These are phyloP conservation scores for Limosa lapponica DNA, from an alignment of 2,797 vertebrate genomes.

Conservation along the genomic window DNA sequence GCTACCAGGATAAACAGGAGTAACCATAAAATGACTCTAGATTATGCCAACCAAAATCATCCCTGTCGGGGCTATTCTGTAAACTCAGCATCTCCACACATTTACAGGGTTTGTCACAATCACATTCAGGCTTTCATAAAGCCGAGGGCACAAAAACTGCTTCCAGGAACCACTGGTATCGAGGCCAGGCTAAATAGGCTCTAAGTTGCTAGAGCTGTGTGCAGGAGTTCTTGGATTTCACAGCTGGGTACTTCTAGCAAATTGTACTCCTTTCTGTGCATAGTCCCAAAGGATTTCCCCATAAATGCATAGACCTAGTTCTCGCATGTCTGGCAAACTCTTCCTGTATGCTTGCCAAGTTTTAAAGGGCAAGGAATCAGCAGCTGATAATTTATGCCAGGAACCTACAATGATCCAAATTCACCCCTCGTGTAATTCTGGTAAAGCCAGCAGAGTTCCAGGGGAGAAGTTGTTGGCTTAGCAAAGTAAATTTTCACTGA, in stretches of 20 bases:
- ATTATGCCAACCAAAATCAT: background rate
- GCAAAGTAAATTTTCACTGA: constrained; percentile 65
- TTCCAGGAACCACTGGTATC: background rate
- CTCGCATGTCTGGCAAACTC: constrained; percentile 60
- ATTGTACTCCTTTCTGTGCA: constrained; percentile 47
- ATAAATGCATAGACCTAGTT: constrained; percentile 48
- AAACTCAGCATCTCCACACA: background rate
- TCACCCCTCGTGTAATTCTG: constrained; percentile 57
- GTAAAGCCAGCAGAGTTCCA: constrained; percentile 62
- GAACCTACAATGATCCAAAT: constrained; percentile 58
- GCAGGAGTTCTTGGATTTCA: constrained; percentile 56
- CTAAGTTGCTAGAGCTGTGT: background rate
- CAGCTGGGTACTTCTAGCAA: constrained; percentile 57
- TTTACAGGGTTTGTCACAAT: background rate
- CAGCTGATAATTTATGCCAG: constrained; percentile 65
- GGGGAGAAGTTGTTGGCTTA: constrained; percentile 59
- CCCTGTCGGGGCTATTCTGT: background rate
- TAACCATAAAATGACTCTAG: background rate
- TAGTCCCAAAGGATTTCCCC: constrained; percentile 9
- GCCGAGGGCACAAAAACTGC: background rate
- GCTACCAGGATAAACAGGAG: background rate
- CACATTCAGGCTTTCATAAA: background rate
- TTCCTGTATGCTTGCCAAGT: constrained; percentile 58
- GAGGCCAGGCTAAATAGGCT: background rate
- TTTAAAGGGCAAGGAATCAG: constrained; percentile 64